Evolutionary conservation across 2,888 invertebrate species (phyloP), one percentile per base, ranked within the genome.

Genomic region (Drosophila nr. perissopoda): DNA sequence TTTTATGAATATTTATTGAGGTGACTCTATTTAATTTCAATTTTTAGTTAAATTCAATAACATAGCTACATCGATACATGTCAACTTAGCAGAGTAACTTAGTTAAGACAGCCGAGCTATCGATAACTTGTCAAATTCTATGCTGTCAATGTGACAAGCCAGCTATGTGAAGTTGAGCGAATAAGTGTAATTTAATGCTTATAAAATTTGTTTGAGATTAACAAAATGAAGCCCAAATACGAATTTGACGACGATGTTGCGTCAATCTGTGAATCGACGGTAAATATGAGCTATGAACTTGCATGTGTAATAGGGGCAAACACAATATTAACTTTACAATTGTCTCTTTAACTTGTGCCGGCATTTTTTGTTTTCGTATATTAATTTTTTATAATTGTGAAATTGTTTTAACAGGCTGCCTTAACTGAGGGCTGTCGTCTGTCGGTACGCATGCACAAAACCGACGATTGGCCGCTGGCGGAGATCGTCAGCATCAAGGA

Each of bases 401-500:
- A 48, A n/a, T n/a, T 58, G 2, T 18, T n/a, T 42, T 94, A 94
- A 80, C 92, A 97, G 97, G 95, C 96, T 82, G 96, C 97, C 60
- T 94, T 98, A 82, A 95, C 96, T 65, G 99, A 99, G 95, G 99
- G 99, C 94, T 99, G 99, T 93, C 96, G 98, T 88, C 94, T 99
- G 88, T 98, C 99, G 83, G 99, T 99, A 82, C 96, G 97, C 88
- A 98, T 99, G 97, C 97, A 97, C 91, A 97, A 97, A 85, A 96
- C 96, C 40, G 97, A 98, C 89, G 97, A 97, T 91, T 99, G 98
- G 98, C 99, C 99, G 71, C 94, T 98, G 88, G 99, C 99, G 62
- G 99, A 99, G 94, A 96, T 99, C 83, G 96, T 99, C 86, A 98
- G 99, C 93, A 96, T 98, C 85, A 98, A 98, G 93, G 98, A 98